Base-by-base conservation (phyloP, 2,797 vertebrate species). In the Microcaecilia unicolor region DNA sequence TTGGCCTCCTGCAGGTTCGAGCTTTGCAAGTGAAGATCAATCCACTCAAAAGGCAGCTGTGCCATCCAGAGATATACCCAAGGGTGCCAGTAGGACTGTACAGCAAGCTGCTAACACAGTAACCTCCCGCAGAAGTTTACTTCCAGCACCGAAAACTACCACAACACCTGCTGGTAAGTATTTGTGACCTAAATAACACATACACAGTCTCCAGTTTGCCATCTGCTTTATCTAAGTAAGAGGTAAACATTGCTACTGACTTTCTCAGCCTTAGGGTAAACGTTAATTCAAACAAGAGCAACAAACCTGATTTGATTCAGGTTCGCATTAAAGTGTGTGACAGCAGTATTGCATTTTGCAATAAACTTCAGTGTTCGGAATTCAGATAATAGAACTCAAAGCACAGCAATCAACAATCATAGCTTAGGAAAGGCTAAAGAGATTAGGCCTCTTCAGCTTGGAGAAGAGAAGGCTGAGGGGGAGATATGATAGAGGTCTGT, bases 61-160 rank as follows among this genome's bases (percentile, higher is more conserved):
- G 18, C 42, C 76, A 34, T 54, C 72, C 36, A 74, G 72, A 40
- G 87, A 91, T 3, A 10, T 47, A n/a, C 22, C 76, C 52, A 81
- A 77, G 16, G 58, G 63, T n/a, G 58, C 61, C 14, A 24, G 54
- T 44, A 84, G 75, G 38, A 62, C 24, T 31, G 43, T 66, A 0
- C 49, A 58, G 0, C 80, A 78, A 7, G 67, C 64, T 9, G 57
- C 81, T 2, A 85, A 76, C 25, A 65, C 66, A 0, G 76, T 66
- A 0, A 71, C 83, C 9, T 72, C 86, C 13, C 85, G 86, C 35
- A 86, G 78, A 64, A 81, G 80, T 48, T 66, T 92, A 50, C 87
- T 94, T 49, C 87, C 87, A 1, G 83, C 84, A 0, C 83, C 88
- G 8, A 86, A 76, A 43, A 43, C 77, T 37, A 72, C 60, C 13